These are phyloP conservation scores for Gobius niger DNA, from an alignment of 2,113 vertebrate genomes.

Conservation along the genomic window DNA sequence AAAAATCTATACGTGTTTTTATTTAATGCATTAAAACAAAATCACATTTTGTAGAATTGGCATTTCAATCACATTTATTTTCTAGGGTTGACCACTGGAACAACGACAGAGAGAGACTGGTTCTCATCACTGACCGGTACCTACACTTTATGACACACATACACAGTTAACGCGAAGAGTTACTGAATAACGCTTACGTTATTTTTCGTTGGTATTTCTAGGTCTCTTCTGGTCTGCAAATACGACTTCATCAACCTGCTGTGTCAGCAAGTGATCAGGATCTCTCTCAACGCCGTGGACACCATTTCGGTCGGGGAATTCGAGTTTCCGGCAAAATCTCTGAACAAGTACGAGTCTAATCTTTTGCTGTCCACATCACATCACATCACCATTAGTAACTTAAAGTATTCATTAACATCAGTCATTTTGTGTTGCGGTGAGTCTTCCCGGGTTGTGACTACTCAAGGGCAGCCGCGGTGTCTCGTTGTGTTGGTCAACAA, in stretches of 20 bases:
- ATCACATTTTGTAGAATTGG: too few species aligned
- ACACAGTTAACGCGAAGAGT: too few species aligned
- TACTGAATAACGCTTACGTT: too few species aligned
- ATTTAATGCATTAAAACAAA: too few species aligned
- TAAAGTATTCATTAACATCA: too few species aligned
- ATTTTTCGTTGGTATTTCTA: slow-evolving; percentile 35
- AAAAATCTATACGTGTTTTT: too few species aligned
- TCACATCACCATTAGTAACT: too few species aligned
- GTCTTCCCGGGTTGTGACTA: too few species aligned
- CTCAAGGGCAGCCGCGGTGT: too few species aligned
- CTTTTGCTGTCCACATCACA: background rate
- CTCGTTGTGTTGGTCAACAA: too few species aligned
- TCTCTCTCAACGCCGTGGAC: slow-evolving; percentile 86
- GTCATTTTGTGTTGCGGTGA: too few species aligned
- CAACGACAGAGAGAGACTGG: slow-evolving; percentile 92
- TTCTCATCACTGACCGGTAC: slow-evolving; percentile 87
- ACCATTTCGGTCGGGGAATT: slow-evolving; percentile 92
- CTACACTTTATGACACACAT: background rate
- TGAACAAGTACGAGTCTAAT: slow-evolving; percentile 84
- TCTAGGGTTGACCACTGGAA: slow-evolving; percentile 96
- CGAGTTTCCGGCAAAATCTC: slow-evolving; percentile 92
- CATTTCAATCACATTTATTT: background rate
- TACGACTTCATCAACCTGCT: slow-evolving; percentile 95
- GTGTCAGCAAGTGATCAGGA: slow-evolving; percentile 90
- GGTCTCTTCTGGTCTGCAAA: slow-evolving; percentile 93